Conservation (phyloP, 2,113 vertebrate species). For the Alectura lathami region DNA sequence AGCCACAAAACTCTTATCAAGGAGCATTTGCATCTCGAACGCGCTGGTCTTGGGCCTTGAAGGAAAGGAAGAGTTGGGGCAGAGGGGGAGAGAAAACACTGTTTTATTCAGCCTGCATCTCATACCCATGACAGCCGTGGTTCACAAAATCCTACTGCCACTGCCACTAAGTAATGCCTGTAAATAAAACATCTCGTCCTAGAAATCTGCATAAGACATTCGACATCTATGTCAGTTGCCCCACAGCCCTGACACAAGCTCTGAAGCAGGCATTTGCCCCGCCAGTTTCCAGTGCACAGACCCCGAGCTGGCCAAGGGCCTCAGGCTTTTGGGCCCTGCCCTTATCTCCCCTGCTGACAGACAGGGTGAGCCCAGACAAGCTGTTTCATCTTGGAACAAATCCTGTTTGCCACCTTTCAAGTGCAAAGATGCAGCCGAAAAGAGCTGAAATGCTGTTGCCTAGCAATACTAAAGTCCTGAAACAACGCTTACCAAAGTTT, state of each 20-base stretch:
- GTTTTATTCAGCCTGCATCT: not conserved
- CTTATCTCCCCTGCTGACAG: not conserved
- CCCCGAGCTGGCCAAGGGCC: accelerated
- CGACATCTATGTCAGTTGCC: not conserved
- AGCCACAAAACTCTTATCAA: conserved; percentile 22
- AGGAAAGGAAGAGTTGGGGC: not conserved
- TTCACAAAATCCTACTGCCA: not conserved
- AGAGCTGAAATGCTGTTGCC: not conserved
- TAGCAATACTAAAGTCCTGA: not conserved
- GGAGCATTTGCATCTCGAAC: not conserved
- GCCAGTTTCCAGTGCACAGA: not conserved
- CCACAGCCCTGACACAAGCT: accelerated
- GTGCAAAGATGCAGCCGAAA: not conserved
- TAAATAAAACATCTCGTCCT: conserved; percentile 21
- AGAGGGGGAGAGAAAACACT: not conserved
- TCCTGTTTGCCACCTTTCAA: not conserved
- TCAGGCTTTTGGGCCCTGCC: not conserved
- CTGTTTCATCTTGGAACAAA: not conserved
- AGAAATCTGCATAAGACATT: not conserved
- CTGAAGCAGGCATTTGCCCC: not conserved
- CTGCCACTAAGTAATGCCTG: not conserved
- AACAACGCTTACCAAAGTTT: not conserved
- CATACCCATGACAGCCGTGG: accelerated
- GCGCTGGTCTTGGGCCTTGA: not conserved
- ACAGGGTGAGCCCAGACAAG: not conserved